A percentile compares a stretch with the other conserved stretches of the same genome.
These are phyloP conservation scores for Idaea biselata DNA, from an alignment of 2,888 invertebrate species.

Conservation along the genomic window DNA sequence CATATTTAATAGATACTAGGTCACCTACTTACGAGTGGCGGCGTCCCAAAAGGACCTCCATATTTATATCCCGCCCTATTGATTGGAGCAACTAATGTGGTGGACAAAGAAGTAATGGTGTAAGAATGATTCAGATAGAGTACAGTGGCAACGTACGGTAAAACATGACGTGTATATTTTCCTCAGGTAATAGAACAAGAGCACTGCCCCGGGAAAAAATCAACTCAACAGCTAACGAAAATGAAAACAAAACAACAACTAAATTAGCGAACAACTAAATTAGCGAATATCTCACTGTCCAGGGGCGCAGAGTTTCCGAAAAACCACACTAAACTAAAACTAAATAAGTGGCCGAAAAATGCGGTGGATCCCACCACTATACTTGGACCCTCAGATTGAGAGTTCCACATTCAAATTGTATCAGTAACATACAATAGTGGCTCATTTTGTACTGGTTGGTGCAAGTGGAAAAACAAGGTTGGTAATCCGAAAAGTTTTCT, in stretches of 20 bases:
- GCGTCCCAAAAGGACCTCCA: too few species aligned
- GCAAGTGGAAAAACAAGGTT: conserved; percentile 68
- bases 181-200: too few species aligned
- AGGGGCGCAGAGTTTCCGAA: conserved; percentile 60
- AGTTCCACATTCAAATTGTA: conserved; percentile 16
- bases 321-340: conserved; percentile 67
- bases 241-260: conserved; percentile 70
- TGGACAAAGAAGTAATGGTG: too few species aligned
- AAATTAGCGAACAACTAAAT: conserved; percentile 77
- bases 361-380: conserved; percentile 47
- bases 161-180: too few species aligned
- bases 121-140: too few species aligned
- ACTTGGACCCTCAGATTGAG: conserved; percentile 35
- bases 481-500: conserved; percentile 76
- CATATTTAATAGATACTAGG: too few species aligned
- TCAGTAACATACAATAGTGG: conserved; percentile 32
- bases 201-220: conserved; percentile 20
- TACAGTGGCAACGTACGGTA: too few species aligned
- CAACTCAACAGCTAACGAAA: conserved; percentile 26
- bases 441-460: conserved; percentile 42
- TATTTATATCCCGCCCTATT: too few species aligned
- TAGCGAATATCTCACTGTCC: conserved; percentile 75
- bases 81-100: too few species aligned
- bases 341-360: conserved; percentile 76
- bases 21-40: too few species aligned